Evolutionary conservation across 2,113 vertebrate genomes (phyloP).

Genomic region (Vidua chalybeata): DNA sequence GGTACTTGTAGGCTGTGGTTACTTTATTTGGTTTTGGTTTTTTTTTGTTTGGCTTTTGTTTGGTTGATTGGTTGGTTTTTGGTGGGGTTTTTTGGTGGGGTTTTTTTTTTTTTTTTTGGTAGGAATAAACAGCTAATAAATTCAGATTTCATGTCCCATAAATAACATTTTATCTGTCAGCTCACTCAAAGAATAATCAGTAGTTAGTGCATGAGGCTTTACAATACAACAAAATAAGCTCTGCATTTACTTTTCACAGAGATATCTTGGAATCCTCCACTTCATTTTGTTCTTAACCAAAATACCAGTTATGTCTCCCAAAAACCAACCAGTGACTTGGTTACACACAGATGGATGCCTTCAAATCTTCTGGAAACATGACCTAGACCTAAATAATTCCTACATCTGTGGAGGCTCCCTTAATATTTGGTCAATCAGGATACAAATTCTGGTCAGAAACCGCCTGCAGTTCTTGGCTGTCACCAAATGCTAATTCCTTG

Average conservation of each 20-base stretch:
- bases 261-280: neutral
- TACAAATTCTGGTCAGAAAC: neutral
- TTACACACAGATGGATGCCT: neutral
- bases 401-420: neutral
- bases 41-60: neutral
- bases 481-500: neutral
- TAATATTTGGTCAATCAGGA: neutral
- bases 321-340: neutral
- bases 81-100: neutral
- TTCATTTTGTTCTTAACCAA: neutral
- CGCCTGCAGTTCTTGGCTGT: neutral
- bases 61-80: neutral
- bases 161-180: neutral
- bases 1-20: neutral
- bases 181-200: neutral
- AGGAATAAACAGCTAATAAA: neutral
- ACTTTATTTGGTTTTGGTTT: neutral
- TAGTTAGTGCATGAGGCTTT: neutral
- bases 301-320: neutral
- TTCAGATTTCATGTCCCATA: neutral
- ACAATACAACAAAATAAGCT: neutral
- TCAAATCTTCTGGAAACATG: neutral
- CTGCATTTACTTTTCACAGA: neutral
- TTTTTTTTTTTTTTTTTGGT: neutral
- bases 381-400: neutral